Base-by-base conservation (phyloP, 2,113 vertebrate genomes). In the Chrysemys picta region DNA sequence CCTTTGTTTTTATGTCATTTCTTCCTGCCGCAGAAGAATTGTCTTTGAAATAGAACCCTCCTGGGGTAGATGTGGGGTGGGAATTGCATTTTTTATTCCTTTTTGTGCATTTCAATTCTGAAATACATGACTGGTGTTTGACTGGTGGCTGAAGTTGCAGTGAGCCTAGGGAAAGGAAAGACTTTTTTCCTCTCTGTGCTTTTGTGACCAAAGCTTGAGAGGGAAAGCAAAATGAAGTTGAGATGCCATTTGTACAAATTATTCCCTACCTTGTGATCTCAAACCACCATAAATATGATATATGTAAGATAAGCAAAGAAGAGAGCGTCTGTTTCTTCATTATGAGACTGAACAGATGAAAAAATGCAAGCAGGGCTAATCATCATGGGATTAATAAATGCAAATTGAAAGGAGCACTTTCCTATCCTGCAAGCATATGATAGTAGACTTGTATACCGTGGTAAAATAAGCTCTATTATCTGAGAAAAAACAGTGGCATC, bases 11-110 rank as follows among this genome's bases (percentile, higher is more conserved):
- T 35, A 42, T 16, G 6, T 57, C 0, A 16, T 50, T 80, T 31
- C 79, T 86, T 29, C 91, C 25, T 82, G 8, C 38, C 2, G 0
- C 85, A 27, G 82, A 91, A 22, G 85, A 91, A 91, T 62, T 75
- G 79, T 42, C 57, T 95, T 86, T 91, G 86, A 86, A 93, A 91
- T 8, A 17, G 13, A 54, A 86, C 59, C 57, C 89, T 86, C 86
- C 17, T 9, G 82, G 62, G 85, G 54, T 86, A 56, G 85, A 82
- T 79, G 78, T 8, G 0, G 49, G 38, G 9, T 10, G 79, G 72
- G 31, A 59, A 80, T 13, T 2, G 31, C 10, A 57, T 83, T 47
- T 79, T 31, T 0, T 21, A 12, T 80, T 52, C 35, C 49, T 80
- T 45, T 80, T 52, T 21, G 21, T 3, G 25, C 2, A 53, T 69